Conservation (phyloP, 2,888 invertebrate species). For the Unio pictorum region DNA sequence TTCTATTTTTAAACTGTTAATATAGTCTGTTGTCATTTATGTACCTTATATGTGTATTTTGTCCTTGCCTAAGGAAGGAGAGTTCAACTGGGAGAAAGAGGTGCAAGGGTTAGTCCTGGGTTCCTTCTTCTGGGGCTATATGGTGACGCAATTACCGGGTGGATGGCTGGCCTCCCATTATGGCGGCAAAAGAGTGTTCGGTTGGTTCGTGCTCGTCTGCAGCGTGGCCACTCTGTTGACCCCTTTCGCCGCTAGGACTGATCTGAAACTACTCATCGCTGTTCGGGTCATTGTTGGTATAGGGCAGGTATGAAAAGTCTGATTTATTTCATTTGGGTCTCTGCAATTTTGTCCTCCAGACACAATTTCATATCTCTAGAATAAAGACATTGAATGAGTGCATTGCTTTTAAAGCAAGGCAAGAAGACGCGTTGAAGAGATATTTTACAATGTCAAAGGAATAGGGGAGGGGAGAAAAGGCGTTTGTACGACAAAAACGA, state of each 20-base stretch:
- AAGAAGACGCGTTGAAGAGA: too few species aligned
- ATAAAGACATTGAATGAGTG: too few species aligned
- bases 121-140: conserved; percentile 67
- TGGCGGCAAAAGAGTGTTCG: conserved; percentile 89
- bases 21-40: too few species aligned
- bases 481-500: too few species aligned
- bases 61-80: conserved; percentile 30
- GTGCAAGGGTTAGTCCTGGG: conserved; percentile 62
- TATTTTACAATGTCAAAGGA: too few species aligned
- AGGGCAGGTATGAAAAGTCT: conserved; percentile 78
- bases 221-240: conserved; percentile 87
- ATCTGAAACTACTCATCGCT: conserved; percentile 80
- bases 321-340: too few species aligned
- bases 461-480: too few species aligned
- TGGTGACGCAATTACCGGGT: conserved; percentile 61
- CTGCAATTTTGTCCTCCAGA: too few species aligned
- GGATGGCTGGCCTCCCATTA: conserved; percentile 81
- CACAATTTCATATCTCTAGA: too few species aligned
- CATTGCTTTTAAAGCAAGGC: too few species aligned
- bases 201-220: conserved; percentile 85
- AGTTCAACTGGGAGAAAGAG: conserved; percentile 57
- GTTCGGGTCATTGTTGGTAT: conserved; percentile 85
- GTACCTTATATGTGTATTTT: not conserved
- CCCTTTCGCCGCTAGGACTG: conserved; percentile 81
- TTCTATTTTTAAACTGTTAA: too few species aligned